These are phyloP conservation scores for Eubasilissa splendida DNA, from an alignment of 2,888 invertebrate genomes.

Conservation along the genomic window DNA sequence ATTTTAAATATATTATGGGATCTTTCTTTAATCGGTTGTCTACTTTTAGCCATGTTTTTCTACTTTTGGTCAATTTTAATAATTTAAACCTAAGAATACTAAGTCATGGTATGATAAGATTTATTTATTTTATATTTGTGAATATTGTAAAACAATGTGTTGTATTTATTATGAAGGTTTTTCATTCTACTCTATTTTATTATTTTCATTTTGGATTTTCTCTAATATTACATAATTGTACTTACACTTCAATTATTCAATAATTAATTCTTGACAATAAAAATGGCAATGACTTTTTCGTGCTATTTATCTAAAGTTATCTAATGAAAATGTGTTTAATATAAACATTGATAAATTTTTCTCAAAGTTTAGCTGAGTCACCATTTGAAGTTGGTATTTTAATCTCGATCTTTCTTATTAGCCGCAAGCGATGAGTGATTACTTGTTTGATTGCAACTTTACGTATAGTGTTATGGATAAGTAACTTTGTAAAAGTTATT, in stretches of 20 bases:
- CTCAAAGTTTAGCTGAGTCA: too few relatives aligned
- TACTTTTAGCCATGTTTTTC: background rate
- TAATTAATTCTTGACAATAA: background rate
- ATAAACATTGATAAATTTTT: too few relatives aligned
- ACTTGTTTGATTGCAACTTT: too few relatives aligned
- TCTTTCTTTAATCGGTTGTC: too few relatives aligned
- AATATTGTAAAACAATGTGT: background rate
- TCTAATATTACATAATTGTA: background rate
- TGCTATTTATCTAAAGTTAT: background rate
- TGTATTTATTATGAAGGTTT: background rate
- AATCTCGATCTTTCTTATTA: too few relatives aligned
- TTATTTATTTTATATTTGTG: slow-evolving; percentile 35
- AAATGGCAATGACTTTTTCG: background rate
- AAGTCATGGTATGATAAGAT: slow-evolving; percentile 49
- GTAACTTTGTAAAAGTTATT: too few relatives aligned
- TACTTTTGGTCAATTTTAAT: slow-evolving; percentile 21
- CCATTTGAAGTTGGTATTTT: too few relatives aligned
- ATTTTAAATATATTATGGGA: too few relatives aligned
- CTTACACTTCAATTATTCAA: background rate
- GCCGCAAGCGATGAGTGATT: too few relatives aligned
- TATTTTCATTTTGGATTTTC: background rate
- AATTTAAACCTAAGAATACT: slow-evolving; percentile 49
- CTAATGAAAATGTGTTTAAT: too few relatives aligned
- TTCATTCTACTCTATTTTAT: background rate
- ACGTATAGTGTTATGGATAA: too few relatives aligned